Percentiles rank a stretch among this genome's conserved stretches.
These are phyloP conservation scores for Xenus cinereus DNA, from an alignment of 2,113 vertebrate species.

Conservation along the genomic window DNA sequence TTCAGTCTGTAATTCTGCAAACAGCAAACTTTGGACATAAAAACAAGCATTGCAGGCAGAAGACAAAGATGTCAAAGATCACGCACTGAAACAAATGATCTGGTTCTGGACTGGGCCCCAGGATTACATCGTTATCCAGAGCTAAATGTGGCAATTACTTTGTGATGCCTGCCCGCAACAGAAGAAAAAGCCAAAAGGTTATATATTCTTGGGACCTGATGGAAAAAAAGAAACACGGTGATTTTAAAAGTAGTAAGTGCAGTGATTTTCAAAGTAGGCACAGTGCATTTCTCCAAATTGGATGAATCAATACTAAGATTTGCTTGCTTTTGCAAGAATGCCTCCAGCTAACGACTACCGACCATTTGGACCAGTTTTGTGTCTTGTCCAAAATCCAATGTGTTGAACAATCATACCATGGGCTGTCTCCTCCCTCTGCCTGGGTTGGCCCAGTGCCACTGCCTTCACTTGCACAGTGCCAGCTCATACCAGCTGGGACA, in stretches of 20 bases:
- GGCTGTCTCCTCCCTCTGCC: neutral
- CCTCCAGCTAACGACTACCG: neutral
- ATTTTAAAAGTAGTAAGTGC: neutral
- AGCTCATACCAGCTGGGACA: constrained; percentile 6
- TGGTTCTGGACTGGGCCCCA: neutral
- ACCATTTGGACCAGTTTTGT: neutral
- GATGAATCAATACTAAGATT: neutral
- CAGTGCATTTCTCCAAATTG: neutral
- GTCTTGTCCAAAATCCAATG: neutral
- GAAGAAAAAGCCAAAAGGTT: neutral
- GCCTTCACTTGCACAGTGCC: neutral
- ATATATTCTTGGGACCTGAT: neutral
- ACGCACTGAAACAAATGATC: neutral
- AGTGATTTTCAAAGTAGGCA: neutral
- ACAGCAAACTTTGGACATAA: neutral
- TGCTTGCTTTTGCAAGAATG: neutral
- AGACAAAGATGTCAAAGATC: neutral
- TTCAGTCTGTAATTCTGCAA: neutral
- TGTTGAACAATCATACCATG: neutral
- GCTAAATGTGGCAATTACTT: neutral
- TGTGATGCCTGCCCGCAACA: neutral
- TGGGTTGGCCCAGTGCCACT: neutral
- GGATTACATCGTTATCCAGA: neutral
- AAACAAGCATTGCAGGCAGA: neutral
- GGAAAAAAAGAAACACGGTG: neutral